Conservation (phyloP, 2,888 invertebrate genomes). For the Heteropelma amictum region DNA sequence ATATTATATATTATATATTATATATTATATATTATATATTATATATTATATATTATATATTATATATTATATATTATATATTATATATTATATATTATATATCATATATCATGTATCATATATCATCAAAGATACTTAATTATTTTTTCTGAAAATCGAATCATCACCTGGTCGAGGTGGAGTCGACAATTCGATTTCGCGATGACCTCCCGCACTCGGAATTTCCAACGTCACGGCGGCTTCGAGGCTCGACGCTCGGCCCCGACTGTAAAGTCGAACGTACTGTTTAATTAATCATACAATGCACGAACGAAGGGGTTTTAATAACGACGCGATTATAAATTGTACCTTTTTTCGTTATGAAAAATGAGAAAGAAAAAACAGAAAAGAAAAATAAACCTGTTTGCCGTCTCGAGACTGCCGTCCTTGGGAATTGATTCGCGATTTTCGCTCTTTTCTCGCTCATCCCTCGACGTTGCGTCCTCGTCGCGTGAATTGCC, state of each 20-base stretch:
- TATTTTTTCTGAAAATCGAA: conserved; percentile 5
- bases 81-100: too few relatives aligned
- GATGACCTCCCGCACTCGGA: conserved; percentile 36
- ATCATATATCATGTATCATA: too few relatives aligned
- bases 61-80: too few relatives aligned
- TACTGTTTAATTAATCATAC: conserved; percentile 57
- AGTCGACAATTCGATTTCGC: conserved; percentile 62
- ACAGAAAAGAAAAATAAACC: conserved; percentile 24
- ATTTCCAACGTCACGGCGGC: conserved; percentile 42
- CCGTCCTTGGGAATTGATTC: background rate
- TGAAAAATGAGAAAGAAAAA: too few relatives aligned
- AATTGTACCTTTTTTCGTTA: too few relatives aligned
- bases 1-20: too few relatives aligned
- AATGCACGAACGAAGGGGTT: too few relatives aligned
- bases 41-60: too few relatives aligned
- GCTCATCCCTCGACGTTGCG: background rate
- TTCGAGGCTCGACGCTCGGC: conserved; percentile 60
- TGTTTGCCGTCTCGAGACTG: background rate
- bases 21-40: too few relatives aligned
- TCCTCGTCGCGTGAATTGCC: background rate
- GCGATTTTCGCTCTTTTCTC: background rate
- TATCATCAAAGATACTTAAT: too few relatives aligned
- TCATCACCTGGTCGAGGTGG: conserved; percentile 70
- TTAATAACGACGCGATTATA: too few relatives aligned
- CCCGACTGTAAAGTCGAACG: conserved; percentile 65